These are phyloP conservation scores for Daubentonia madagascariensis DNA, from an alignment of 2,113 vertebrate species.

Conservation along the genomic window DNA sequence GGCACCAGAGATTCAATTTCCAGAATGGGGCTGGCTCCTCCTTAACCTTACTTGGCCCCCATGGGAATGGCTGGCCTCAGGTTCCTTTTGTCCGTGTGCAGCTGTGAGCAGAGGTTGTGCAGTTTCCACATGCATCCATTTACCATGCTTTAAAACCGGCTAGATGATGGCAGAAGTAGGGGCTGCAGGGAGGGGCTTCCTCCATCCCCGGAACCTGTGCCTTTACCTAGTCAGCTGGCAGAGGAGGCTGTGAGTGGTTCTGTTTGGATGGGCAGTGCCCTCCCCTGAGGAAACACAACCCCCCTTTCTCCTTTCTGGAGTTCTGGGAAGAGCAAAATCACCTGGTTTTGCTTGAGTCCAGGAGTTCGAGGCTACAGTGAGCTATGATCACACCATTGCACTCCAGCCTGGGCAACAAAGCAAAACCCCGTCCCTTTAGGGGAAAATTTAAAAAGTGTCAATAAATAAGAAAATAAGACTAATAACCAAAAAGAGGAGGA, in stretches of 20 bases:
- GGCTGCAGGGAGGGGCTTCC: not conserved
- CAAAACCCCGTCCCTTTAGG: too few species aligned
- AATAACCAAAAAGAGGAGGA: too few species aligned
- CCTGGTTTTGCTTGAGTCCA: not conserved
- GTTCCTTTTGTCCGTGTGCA: not conserved
- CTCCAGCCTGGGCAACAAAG: not conserved
- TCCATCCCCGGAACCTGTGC: not conserved
- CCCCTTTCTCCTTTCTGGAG: not conserved
- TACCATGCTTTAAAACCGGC: not conserved
- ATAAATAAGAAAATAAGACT: too few species aligned
- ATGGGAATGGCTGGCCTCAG: too few species aligned
- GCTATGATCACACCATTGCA: not conserved
- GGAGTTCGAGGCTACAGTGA: not conserved
- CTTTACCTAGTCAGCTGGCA: not conserved
- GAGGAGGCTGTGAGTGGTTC: not conserved
- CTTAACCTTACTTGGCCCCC: rapidly evolving
- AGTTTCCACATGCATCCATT: not conserved
- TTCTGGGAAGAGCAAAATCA: not conserved
- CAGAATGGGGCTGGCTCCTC: rapidly evolving
- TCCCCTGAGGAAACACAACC: not conserved
- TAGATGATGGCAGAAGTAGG: not conserved
- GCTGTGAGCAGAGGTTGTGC: too few species aligned
- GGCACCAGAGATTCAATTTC: not conserved
- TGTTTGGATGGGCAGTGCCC: too few species aligned
- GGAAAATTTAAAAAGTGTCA: too few species aligned